phyloP scores from a whole-genome alignment of 2,113 vertebrate species.

The Etheostoma cragini region DNA sequence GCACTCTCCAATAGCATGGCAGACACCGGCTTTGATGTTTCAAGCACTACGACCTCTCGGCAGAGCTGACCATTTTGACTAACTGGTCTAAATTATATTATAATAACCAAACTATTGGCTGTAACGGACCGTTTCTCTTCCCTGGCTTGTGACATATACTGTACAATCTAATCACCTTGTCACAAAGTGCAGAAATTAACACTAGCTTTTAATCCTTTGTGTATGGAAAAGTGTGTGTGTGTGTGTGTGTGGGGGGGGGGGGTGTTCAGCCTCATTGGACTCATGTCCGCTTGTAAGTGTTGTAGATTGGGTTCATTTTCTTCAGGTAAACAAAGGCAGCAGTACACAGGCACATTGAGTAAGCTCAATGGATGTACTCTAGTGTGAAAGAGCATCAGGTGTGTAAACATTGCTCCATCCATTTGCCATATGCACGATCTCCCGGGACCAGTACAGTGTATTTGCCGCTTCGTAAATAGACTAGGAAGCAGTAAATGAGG shows the following conservation, averaged over 20 bases:
- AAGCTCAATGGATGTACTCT: constrained; percentile 60
- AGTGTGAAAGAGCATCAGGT: constrained; percentile 71
- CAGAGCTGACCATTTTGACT: background rate
- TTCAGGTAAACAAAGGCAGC: constrained; percentile 68
- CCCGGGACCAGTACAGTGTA: constrained; percentile 27
- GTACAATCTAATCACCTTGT: background rate
- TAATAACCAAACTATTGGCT: background rate
- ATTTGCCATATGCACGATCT: constrained; percentile 69
- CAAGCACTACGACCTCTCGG: background rate
- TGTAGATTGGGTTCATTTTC: constrained; percentile 65
- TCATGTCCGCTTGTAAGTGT: constrained; percentile 50
- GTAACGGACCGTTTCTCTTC: background rate
- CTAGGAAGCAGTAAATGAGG: constrained; percentile 6
- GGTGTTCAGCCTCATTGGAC: constrained; percentile 67
- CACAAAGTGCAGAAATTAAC: constrained; percentile 24
- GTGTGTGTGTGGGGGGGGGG: constrained; percentile 26
- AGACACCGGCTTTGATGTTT: constrained; percentile 16
- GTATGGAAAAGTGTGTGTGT: constrained; percentile 46
- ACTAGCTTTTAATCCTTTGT: constrained; percentile 10
- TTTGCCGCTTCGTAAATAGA: constrained; percentile 22
- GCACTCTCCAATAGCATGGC: constrained; percentile 31
- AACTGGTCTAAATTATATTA: background rate
- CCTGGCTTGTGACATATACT: background rate
- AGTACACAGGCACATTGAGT: constrained; percentile 1
- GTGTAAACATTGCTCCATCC: constrained; percentile 69